Percentiles rank a stretch among this genome's conserved stretches.
phyloP scores from a whole-genome alignment of 2,797 vertebrate genomes.

The Numenius phaeopus region DNA sequence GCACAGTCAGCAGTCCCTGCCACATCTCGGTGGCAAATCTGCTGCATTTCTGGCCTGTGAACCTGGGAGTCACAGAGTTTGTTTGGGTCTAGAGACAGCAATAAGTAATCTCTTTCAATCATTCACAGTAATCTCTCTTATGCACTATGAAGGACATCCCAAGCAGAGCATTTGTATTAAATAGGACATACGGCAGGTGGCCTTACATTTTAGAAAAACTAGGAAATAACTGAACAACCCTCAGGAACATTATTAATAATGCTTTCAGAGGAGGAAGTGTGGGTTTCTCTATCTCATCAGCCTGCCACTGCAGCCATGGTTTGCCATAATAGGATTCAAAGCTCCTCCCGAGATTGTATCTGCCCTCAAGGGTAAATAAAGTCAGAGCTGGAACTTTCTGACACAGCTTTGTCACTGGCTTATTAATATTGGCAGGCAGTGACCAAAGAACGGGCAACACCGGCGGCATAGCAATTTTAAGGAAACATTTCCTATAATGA shows the following conservation, averaged over 20 bases:
- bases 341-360: conserved; percentile 1
- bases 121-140: background rate
- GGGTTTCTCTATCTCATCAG: background rate
- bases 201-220: background rate
- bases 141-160: background rate
- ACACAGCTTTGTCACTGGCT: conserved; percentile 32
- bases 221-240: background rate
- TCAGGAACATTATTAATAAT: background rate
- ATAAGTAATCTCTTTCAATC: background rate
- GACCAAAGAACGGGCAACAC: background rate
- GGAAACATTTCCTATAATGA: background rate
- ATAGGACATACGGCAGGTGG: background rate
- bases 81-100: background rate
- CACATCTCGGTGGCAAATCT: background rate
- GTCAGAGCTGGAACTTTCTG: conserved; percentile 12
- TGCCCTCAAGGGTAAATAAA: conserved; percentile 56
- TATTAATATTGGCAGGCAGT: conserved; percentile 2
- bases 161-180: background rate
- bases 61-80: background rate
- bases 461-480: background rate
- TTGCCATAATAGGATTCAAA: conserved; percentile 13
- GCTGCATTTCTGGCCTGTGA: background rate
- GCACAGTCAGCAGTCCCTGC: background rate
- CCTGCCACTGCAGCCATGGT: background rate
- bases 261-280: background rate